These are phyloP conservation scores for Odontocolon sp. DNA, from an alignment of 2,888 invertebrate genomes.

Conservation along the genomic window DNA sequence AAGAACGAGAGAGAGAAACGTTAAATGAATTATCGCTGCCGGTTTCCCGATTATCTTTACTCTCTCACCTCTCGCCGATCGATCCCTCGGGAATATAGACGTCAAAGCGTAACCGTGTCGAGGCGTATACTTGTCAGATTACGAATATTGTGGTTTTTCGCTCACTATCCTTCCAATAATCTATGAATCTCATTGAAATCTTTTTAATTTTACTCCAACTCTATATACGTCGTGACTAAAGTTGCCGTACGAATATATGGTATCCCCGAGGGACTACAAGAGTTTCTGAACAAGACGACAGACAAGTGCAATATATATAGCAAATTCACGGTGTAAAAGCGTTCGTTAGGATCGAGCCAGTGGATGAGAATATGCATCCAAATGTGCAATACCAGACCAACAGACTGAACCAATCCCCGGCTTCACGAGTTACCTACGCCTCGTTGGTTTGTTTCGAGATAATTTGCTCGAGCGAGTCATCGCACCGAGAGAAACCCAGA, in stretches of 20 bases:
- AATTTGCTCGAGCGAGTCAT: conserved; percentile 48
- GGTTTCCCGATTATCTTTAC: conserved; percentile 50
- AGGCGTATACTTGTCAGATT: too few relatives aligned
- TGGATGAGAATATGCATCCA: conserved; percentile 38
- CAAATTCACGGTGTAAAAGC: conserved; percentile 30
- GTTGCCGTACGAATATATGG: conserved; percentile 1
- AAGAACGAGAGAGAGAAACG: conserved; percentile 21
- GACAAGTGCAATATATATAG: neutral
- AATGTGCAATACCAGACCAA: conserved; percentile 32
- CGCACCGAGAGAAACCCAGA: conserved; percentile 34
- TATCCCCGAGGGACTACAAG: conserved; percentile 45
- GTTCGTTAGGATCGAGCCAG: conserved; percentile 36
- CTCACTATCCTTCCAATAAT: too few relatives aligned
- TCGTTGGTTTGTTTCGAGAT: conserved; percentile 52
- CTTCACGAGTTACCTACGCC: conserved; percentile 45
- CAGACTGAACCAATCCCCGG: conserved; percentile 43
- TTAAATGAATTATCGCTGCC: conserved; percentile 56
- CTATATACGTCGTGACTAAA: too few relatives aligned
- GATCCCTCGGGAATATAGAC: conserved; percentile 2
- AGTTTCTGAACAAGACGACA: neutral
- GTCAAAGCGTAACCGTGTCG: too few relatives aligned
- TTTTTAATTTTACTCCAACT: too few relatives aligned
- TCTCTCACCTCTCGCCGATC: neutral
- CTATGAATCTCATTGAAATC: too few relatives aligned
- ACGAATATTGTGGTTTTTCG: too few relatives aligned